These are phyloP conservation scores for Sphaeramia orbicularis DNA, from an alignment of 2,797 vertebrate species.

Conservation along the genomic window DNA sequence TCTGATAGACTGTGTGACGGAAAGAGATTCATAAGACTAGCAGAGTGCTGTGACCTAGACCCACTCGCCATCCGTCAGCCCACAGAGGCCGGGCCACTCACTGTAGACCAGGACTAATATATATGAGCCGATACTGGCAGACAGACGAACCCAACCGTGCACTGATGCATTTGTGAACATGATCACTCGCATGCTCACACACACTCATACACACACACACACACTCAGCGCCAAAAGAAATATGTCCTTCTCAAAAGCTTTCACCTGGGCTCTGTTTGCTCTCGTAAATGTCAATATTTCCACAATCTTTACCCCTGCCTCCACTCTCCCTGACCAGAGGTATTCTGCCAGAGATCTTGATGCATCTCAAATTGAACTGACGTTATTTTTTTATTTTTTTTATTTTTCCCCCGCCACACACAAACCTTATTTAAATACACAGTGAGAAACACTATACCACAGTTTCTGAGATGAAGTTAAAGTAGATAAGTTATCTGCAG, in stretches of 20 bases:
- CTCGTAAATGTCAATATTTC: slow-evolving; percentile 83
- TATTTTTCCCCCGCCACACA: slow-evolving; percentile 13
- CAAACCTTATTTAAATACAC: slow-evolving; percentile 61
- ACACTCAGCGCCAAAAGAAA: slow-evolving; percentile 48
- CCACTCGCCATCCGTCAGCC: slow-evolving; percentile 72
- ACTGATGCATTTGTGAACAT: slow-evolving; percentile 60
- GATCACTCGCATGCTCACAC: slow-evolving; percentile 33
- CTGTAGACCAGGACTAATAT: slow-evolving; percentile 57
- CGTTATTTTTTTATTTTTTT: slow-evolving; percentile 17
- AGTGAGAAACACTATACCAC: slow-evolving; percentile 15
- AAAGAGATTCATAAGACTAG: slow-evolving; percentile 66
- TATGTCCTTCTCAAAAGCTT: slow-evolving; percentile 62
- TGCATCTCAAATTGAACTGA: slow-evolving; percentile 76
- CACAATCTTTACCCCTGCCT: slow-evolving; percentile 76
- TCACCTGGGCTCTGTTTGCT: slow-evolving; percentile 79
- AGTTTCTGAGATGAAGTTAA: slow-evolving; percentile 60
- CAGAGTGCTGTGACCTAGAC: slow-evolving; percentile 64
- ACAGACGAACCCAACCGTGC: slow-evolving; percentile 61
- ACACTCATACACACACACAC: slow-evolving; percentile 6
- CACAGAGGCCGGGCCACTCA: slow-evolving; percentile 43
- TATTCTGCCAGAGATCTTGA: slow-evolving; percentile 53
- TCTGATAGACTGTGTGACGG: slow-evolving; percentile 57
- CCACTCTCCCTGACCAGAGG: slow-evolving; percentile 44
- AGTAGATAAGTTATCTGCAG: slow-evolving; percentile 77
- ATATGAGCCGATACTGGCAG: slow-evolving; percentile 55